Evolutionary conservation across 2,888 invertebrate species (phyloP).

Genomic region (Stramonita haemastoma): DNA sequence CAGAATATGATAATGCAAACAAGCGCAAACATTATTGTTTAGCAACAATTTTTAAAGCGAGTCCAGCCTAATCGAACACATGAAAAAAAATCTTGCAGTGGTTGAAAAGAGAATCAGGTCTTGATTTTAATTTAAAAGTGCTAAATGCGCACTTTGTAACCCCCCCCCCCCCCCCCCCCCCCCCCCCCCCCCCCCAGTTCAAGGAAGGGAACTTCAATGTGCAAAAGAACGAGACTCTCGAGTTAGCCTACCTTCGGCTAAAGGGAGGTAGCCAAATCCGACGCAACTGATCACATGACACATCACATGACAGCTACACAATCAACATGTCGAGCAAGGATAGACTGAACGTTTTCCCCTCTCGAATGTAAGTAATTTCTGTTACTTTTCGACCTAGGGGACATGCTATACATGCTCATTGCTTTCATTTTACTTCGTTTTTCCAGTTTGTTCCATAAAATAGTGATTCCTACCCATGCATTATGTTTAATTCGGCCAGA

Average conservation of each 20-base stretch:
- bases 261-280: not conserved
- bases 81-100: too few species aligned
- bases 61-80: too few species aligned
- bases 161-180: not conserved
- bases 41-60: too few species aligned
- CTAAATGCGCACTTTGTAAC: not conserved
- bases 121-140: not conserved
- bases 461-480: too few species aligned
- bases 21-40: too few species aligned
- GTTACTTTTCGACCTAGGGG: not conserved
- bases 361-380: constrained; percentile 70
- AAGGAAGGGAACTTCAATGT: not conserved
- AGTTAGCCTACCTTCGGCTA: too few species aligned
- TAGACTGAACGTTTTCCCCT: constrained; percentile 72
- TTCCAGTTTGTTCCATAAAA: too few species aligned
- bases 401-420: not conserved
- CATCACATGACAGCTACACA: constrained; percentile 29
- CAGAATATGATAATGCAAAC: too few species aligned
- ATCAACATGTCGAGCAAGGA: constrained; percentile 72
- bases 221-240: not conserved
- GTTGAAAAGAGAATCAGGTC: too few species aligned
- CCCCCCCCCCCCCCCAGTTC: not conserved
- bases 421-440: not conserved
- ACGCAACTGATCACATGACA: constrained; percentile 34
- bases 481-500: too few species aligned